Conservation (phyloP, 2,888 invertebrate genomes). For the Zaprionus obscuricornis region DNA sequence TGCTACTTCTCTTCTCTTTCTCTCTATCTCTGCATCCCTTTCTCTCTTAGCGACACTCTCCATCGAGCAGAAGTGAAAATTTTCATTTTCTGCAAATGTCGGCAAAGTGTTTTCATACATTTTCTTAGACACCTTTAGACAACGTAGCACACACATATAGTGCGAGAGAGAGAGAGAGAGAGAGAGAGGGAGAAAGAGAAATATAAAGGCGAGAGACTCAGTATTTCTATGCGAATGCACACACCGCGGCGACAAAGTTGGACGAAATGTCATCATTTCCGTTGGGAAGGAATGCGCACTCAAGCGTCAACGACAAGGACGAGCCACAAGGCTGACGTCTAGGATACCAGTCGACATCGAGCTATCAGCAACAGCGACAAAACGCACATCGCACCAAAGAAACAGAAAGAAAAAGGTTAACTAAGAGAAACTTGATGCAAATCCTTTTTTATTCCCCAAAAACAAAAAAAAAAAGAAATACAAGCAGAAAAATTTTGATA, state of each 20-base stretch:
- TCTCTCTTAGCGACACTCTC: too few species aligned
- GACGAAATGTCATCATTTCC: conserved; percentile 81
- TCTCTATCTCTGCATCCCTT: too few species aligned
- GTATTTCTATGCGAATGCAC: conserved; percentile 72
- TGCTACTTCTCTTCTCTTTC: neutral
- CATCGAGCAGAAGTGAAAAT: conserved; percentile 55
- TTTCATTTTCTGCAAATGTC: conserved; percentile 61
- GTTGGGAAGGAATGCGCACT: conserved; percentile 64
- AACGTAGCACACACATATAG: too few species aligned
- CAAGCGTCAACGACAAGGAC: conserved; percentile 42
- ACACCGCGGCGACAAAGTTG: conserved; percentile 65
- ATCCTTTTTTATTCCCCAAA: conserved; percentile 60
- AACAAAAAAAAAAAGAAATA: neutral
- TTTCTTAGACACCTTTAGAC: conserved; percentile 55
- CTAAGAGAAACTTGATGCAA: conserved; percentile 62
- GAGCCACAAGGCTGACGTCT: conserved; percentile 8
- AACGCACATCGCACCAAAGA: conserved; percentile 30
- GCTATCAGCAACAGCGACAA: conserved; percentile 44
- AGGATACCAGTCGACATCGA: conserved; percentile 22
- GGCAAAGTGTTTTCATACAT: conserved; percentile 49
- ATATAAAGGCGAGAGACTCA: too few species aligned
- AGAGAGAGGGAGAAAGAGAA: too few species aligned
- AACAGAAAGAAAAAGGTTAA: conserved; percentile 65
- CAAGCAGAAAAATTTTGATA: neutral
- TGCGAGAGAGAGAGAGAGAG: too few species aligned